phyloP scores from a whole-genome alignment of 2,797 vertebrate species.

The Geotrypetes seraphini region DNA sequence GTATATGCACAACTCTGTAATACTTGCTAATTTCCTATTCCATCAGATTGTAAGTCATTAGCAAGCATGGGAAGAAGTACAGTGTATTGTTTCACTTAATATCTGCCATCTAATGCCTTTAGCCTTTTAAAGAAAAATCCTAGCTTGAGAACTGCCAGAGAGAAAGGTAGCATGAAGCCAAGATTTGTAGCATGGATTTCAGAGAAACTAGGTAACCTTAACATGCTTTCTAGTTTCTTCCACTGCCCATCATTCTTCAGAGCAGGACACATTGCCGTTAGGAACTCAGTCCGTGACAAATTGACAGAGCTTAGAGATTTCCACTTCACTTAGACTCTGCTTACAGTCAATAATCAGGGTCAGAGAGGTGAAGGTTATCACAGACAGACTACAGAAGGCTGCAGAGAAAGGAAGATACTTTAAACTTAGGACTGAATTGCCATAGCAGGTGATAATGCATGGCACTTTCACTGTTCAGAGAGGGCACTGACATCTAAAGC shows the following conservation, averaged over 20 bases:
- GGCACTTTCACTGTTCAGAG: neutral
- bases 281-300: constrained; percentile 1
- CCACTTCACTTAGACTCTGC: constrained; percentile 1
- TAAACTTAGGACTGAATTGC: constrained; percentile 1
- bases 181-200: neutral
- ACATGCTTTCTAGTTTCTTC: neutral
- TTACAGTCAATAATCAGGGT: constrained; percentile 4
- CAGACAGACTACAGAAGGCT: neutral
- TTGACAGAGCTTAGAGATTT: neutral
- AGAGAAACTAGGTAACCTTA: constrained; percentile 2
- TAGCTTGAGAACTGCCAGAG: neutral
- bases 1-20: neutral
- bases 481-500: neutral
- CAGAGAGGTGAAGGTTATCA: neutral
- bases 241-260: constrained; percentile 3
- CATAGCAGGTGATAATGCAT: neutral
- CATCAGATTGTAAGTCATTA: neutral
- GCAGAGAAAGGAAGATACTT: constrained; percentile 1
- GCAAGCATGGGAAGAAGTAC: neutral
- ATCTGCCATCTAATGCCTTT: neutral
- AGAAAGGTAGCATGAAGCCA: neutral
- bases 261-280: neutral
- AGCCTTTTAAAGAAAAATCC: neutral
- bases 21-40: constrained; percentile 5
- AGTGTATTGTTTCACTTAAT: neutral